These are phyloP conservation scores for Ctenoplectra terminalis DNA, from an alignment of 1,140 invertebrate species.

Conservation along the genomic window DNA sequence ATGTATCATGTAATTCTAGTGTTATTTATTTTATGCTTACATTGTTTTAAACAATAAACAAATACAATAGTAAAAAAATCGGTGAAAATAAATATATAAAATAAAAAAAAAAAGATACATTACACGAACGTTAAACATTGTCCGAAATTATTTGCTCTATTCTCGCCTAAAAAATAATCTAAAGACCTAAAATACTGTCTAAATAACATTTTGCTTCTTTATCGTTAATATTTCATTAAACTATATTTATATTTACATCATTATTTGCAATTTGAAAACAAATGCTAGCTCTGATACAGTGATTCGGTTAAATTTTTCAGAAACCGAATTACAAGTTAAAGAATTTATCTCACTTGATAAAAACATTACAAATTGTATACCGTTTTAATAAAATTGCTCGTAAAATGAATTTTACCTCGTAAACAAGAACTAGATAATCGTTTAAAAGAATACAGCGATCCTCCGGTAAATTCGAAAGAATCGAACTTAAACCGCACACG, in stretches of 20 bases:
- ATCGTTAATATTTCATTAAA: neutral
- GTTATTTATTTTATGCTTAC: neutral
- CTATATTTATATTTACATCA: slow-evolving; percentile 25
- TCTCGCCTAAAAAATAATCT: neutral
- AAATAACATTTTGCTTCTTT: neutral
- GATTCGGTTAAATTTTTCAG: too few species aligned
- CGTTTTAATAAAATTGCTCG: neutral
- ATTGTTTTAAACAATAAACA: neutral
- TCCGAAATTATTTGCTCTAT: neutral
- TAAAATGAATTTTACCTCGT: neutral
- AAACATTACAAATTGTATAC: neutral
- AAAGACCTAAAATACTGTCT: neutral
- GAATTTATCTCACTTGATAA: too few species aligned
- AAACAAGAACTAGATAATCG: neutral
- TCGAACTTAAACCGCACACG: neutral
- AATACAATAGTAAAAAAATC: too few species aligned
- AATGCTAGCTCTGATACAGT: neutral
- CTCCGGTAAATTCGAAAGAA: neutral
- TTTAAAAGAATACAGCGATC: neutral
- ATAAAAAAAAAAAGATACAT: neutral
- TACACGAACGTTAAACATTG: neutral
- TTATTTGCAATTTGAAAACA: neutral
- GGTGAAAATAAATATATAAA: neutral
- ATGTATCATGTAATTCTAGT: neutral
- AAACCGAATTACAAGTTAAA: too few species aligned